These are phyloP conservation scores for Brachionus rubens DNA, from an alignment of 1,140 invertebrate genomes.

Conservation along the genomic window DNA sequence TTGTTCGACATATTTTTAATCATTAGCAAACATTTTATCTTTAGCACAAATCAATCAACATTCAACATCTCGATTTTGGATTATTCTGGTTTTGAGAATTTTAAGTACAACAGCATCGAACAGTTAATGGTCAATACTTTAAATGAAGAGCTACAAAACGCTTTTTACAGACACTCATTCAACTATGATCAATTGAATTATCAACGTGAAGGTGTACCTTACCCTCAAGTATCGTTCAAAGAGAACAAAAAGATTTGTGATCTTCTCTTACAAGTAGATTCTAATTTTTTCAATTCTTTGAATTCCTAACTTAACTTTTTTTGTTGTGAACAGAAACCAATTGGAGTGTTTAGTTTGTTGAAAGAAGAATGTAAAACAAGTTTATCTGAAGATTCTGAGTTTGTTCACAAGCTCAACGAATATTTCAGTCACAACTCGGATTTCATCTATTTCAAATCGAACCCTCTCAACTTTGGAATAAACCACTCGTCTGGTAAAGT, in stretches of 20 bases:
- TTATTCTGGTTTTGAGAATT: slow-evolving; percentile 39
- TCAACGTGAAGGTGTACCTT: slow-evolving; percentile 16
- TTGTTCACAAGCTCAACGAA: slow-evolving; percentile 36
- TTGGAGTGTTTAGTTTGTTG: slow-evolving; percentile 28
- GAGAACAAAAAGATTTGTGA: slow-evolving; percentile 33
- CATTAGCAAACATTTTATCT: slow-evolving; percentile 43
- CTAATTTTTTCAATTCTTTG: background rate
- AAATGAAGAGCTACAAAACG: slow-evolving; percentile 29
- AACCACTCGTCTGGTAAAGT: slow-evolving; percentile 40
- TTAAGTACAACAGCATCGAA: slow-evolving; percentile 38
- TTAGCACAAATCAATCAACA: slow-evolving; percentile 38
- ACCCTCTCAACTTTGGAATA: slow-evolving; percentile 4
- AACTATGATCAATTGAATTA: slow-evolving; percentile 23
- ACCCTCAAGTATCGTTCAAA: background rate
- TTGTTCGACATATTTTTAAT: background rate
- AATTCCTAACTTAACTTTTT: background rate
- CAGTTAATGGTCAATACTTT: slow-evolving; percentile 28
- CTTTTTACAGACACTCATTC: slow-evolving; percentile 34
- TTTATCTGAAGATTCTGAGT: background rate
- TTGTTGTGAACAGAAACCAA: too few species aligned
- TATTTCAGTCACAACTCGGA: slow-evolving; percentile 11
- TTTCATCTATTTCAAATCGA: background rate
- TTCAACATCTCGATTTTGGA: slow-evolving; percentile 39
- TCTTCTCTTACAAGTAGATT: slow-evolving; percentile 13
- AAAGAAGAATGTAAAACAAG: slow-evolving; percentile 28